A percentile compares a stretch with the other conserved stretches of the same genome.
Evolutionary conservation across 2,888 invertebrate genomes (phyloP).

Genomic region (Herminia tarsipennalis): DNA sequence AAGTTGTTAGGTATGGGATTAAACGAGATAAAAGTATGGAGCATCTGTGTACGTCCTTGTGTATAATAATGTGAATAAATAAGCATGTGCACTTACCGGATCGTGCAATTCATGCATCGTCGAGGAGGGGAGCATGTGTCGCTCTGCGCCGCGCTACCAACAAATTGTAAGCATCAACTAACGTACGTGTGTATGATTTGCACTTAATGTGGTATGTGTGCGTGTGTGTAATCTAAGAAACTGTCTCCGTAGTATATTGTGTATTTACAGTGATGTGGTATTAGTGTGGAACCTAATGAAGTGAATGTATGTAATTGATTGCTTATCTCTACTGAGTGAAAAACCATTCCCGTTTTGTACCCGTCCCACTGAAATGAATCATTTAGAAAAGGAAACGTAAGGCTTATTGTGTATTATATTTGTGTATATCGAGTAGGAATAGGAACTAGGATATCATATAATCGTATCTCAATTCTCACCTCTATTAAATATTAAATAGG

Average conservation of each 20-base stretch:
- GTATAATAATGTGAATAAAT: constrained; percentile 26
- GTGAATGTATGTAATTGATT: too few relatives aligned
- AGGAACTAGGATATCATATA: too few relatives aligned
- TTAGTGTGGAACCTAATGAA: background rate
- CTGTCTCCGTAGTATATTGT: background rate
- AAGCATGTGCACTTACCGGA: constrained; percentile 80
- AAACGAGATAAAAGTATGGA: constrained; percentile 11
- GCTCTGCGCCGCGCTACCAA: constrained; percentile 81
- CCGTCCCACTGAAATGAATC: too few relatives aligned
- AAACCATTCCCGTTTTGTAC: too few relatives aligned
- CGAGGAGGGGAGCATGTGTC: constrained; percentile 84
- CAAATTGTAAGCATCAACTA: constrained; percentile 70
- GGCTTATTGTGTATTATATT: too few relatives aligned
- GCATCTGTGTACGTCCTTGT: constrained; percentile 46
- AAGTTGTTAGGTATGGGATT: background rate
- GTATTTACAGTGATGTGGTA: background rate
- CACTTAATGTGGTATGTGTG: constrained; percentile 4
- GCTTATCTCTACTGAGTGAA: too few relatives aligned
- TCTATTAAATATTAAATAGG: too few relatives aligned
- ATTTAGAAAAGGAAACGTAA: too few relatives aligned
- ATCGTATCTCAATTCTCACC: too few relatives aligned
- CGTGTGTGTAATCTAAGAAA: background rate
- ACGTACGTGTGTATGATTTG: constrained; percentile 33
- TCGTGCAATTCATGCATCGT: constrained; percentile 86
- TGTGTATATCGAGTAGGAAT: too few relatives aligned